Evolutionary conservation across 2,888 invertebrate species (phyloP), one percentile per base, ranked within the genome.

Genomic region (Helleia helle): DNA sequence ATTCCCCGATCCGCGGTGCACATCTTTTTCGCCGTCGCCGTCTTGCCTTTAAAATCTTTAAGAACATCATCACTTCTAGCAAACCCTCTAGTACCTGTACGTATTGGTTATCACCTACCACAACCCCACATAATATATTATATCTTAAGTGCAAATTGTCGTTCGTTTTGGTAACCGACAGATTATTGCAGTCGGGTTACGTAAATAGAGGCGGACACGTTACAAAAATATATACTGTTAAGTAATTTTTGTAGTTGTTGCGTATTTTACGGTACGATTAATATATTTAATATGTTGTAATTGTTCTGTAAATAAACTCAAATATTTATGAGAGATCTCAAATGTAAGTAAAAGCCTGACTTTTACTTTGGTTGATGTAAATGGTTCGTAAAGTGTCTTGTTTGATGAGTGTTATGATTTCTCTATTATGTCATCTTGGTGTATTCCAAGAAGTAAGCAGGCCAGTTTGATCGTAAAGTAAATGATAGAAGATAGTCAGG

Each of bases 291-390:
- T 18, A 34, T 34, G 34, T 11, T 18, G 18, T 12, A 22, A 12
- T 34, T 34, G 34, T 8, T 34, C 34, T 18, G 12, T 18, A 34
- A 34, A 22, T 13, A 6, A 8, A 8, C 31, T 31, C 34, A 18
- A 7, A 31, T 34, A 18, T 22, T n/a, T n/a, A 12, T 7, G 11
- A 17, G 22, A 14, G 9, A 15, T 30, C 9, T n/a, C 13, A 29
- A 15, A 22, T 13, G 22, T 11, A 4, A 34, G 34, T 34, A 34
- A 34, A 34, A 22, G 34, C 12, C 8, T 11, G 18, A 18, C 12
- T 22, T 34, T 34, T 34, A 34, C 34, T 34, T 34, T 1, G 31
- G 9, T 18, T 17, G 11, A 18, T 18, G 31, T 17, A 31, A 31
- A 34, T 18, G 12, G 9, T 34, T 22, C 18, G 18, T 18, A 22